Conservation (phyloP, 1,140 invertebrate genomes). For the Patella vulgata region DNA sequence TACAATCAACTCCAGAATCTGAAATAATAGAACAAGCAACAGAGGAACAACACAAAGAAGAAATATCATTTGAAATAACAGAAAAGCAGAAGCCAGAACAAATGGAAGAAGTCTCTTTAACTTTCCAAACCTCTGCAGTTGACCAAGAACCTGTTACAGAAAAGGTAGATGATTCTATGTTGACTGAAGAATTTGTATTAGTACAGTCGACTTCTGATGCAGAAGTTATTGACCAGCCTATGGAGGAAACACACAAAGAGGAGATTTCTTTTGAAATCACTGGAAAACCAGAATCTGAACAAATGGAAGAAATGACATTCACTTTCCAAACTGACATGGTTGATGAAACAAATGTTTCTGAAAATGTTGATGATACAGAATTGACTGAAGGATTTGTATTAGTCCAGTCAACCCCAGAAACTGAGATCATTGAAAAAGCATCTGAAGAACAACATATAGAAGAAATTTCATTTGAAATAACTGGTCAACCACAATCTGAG, state of each 20-base stretch:
- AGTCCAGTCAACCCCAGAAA: slow-evolving; percentile 21
- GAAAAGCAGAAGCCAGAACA: slow-evolving; percentile 29
- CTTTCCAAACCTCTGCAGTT: slow-evolving; percentile 15
- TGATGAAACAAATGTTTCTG: slow-evolving; percentile 5
- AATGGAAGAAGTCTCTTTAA: slow-evolving; percentile 26
- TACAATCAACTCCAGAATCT: slow-evolving; percentile 24
- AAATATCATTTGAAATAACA: slow-evolving; percentile 41
- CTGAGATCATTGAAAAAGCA: too few species aligned
- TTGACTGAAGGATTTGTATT: slow-evolving; percentile 10
- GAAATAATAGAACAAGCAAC: slow-evolving; percentile 1
- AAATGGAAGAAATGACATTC: slow-evolving; percentile 46
- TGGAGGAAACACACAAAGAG: slow-evolving; percentile 46
- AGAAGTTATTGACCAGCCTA: slow-evolving; percentile 3
- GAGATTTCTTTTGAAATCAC: slow-evolving; percentile 47
- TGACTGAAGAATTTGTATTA: slow-evolving; percentile 21
- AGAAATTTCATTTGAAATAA: slow-evolving; percentile 47
- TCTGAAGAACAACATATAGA: slow-evolving; percentile 47
- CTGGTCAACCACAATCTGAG: slow-evolving; percentile 25
- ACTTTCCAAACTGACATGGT: slow-evolving; percentile 40
- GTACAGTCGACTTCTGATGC: slow-evolving; percentile 26
- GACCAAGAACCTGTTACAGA: slow-evolving; percentile 18
- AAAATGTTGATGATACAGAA: slow-evolving; percentile 8
- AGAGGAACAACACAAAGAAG: slow-evolving; percentile 36
- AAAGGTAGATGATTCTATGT: slow-evolving; percentile 12
- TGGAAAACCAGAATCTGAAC: slow-evolving; percentile 25